Evolutionary conservation across 2,113 vertebrate genomes (phyloP).

Genomic region (Girardinichthys multiradiatus): DNA sequence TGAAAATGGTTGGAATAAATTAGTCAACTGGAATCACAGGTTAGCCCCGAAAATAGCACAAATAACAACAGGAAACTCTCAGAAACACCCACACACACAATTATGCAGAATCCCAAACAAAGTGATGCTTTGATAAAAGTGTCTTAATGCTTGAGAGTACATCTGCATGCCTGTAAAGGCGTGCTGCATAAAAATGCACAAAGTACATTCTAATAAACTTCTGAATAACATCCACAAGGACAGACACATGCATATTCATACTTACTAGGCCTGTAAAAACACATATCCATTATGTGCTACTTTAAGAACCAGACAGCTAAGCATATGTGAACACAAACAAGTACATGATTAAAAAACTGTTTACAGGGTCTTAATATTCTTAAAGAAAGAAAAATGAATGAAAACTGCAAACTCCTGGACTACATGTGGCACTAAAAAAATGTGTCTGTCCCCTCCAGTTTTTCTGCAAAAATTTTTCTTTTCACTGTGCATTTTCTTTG

Average conservation of each 20-base stretch:
- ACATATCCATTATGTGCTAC: conserved; percentile 4
- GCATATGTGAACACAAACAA: conserved; percentile 35
- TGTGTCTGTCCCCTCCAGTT: conserved; percentile 41
- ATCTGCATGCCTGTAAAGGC: background rate
- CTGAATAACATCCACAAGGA: conserved; percentile 17
- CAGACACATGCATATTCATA: conserved; percentile 13
- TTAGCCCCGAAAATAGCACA: conserved; percentile 28
- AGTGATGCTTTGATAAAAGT: conserved; percentile 27
- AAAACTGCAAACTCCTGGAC: conserved; percentile 60
- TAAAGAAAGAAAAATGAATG: conserved; percentile 65
- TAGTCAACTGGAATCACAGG: conserved; percentile 26
- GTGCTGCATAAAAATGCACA: conserved; percentile 13
- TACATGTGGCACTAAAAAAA: conserved; percentile 44
- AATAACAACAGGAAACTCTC: conserved; percentile 22
- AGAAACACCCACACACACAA: conserved; percentile 37
- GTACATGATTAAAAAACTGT: conserved; percentile 3
- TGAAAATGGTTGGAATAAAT: conserved; percentile 20
- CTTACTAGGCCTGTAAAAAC: conserved; percentile 9
- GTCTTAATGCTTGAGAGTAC: background rate
- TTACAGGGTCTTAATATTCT: conserved; percentile 62
- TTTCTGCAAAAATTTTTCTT: conserved; percentile 39
- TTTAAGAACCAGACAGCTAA: conserved; percentile 17
- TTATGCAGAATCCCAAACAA: conserved; percentile 33
- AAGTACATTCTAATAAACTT: conserved; percentile 28
- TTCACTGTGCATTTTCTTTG: background rate